A percentile compares a stretch with the other conserved stretches of the same genome.
Conservation (phyloP, 1,140 invertebrate genomes). For the Drosophila kanapiae region DNA sequence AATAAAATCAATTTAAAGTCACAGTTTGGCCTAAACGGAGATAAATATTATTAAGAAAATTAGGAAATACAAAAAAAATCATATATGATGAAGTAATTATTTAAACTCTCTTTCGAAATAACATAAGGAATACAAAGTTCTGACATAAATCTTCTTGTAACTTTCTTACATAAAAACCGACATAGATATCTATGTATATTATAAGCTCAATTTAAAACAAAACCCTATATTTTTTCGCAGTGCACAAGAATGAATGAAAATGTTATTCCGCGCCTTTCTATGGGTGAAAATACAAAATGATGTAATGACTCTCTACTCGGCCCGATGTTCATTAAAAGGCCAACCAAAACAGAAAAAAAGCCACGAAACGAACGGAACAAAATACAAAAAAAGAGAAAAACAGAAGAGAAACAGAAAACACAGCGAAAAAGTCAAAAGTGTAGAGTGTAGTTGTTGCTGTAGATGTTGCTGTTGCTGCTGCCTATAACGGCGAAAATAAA, state of each 20-base stretch:
- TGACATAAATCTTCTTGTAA: not conserved
- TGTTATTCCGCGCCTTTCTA: slow-evolving; percentile 62
- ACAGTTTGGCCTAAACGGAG: no score
- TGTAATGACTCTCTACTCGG: slow-evolving; percentile 61
- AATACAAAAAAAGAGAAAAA: slow-evolving; percentile 31
- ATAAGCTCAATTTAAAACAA: no score
- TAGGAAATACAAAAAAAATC: no score
- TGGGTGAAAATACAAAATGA: slow-evolving; percentile 78
- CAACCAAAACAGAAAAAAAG: slow-evolving; percentile 29
- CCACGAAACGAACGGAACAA: slow-evolving; percentile 17
- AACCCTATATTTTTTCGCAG: not conserved
- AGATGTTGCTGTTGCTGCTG: slow-evolving; percentile 21
- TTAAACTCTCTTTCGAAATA: no score
- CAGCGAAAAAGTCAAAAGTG: slow-evolving; percentile 40
- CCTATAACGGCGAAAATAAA: slow-evolving; percentile 71
- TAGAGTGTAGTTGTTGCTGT: slow-evolving; percentile 23
- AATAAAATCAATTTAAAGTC: not conserved
- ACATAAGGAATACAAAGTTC: no score
- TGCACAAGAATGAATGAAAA: slow-evolving; percentile 60
- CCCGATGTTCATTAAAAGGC: slow-evolving; percentile 61
- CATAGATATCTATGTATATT: no score
- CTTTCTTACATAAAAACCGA: no score
- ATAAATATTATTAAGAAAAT: no score
- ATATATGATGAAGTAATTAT: no score
- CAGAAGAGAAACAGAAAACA: slow-evolving; percentile 35